Conservation (phyloP, 2,113 vertebrate genomes). For the Argyrosomus japonicus region DNA sequence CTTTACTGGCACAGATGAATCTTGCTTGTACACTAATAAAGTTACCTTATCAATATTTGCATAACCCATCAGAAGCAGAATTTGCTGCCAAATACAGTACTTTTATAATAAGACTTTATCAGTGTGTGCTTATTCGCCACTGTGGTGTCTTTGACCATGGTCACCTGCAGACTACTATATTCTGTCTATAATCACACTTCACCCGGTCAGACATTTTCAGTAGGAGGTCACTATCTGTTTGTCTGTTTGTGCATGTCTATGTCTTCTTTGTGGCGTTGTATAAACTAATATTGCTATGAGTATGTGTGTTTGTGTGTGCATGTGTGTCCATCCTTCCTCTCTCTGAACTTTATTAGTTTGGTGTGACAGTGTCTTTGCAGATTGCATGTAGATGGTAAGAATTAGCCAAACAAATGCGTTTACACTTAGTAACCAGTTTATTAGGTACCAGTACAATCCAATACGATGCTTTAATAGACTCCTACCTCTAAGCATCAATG, state of each 20-base stretch:
- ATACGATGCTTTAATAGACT: constrained; percentile 1
- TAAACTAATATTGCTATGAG: background rate
- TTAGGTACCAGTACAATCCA: constrained; percentile 9
- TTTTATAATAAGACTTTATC: background rate
- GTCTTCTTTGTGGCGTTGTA: constrained; percentile 8
- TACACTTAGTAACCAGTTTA: constrained; percentile 2
- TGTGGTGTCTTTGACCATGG: constrained; percentile 10
- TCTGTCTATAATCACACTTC: constrained; percentile 57
- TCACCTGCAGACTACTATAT: constrained; percentile 47
- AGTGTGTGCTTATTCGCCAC: background rate
- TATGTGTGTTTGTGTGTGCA: constrained; percentile 6
- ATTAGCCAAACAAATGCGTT: constrained; percentile 57
- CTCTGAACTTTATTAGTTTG: constrained; percentile 66
- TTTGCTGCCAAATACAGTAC: background rate
- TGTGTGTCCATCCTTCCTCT: constrained; percentile 5
- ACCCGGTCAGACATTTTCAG: constrained; percentile 62
- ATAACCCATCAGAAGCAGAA: background rate
- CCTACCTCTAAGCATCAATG: background rate
- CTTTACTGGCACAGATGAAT: background rate
- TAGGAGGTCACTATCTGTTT: constrained; percentile 50
- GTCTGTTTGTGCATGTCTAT: constrained; percentile 28
- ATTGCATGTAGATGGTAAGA: constrained; percentile 58
- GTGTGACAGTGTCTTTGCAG: constrained; percentile 66
- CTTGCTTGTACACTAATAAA: background rate
- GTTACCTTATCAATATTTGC: background rate